Evolutionary conservation across 1,140 invertebrate genomes (phyloP).

Genomic region (Periplaneta americana): DNA sequence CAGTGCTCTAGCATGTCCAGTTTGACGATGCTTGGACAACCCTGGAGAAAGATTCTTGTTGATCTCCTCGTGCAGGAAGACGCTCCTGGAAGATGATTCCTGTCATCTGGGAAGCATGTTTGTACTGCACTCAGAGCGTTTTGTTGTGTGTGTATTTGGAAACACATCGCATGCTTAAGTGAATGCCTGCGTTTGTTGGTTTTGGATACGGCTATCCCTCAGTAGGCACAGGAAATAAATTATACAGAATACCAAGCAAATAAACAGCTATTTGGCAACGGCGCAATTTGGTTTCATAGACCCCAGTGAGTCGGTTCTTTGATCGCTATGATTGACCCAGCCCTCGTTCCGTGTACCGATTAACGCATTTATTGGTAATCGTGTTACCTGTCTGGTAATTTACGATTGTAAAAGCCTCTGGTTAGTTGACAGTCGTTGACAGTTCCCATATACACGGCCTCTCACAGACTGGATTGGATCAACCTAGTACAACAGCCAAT

Average conservation of each 20-base stretch:
- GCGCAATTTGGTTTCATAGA: not conserved
- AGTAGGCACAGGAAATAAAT: not conserved
- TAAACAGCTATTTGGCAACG: not conserved
- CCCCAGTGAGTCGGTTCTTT: not conserved
- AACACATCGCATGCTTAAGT: not conserved
- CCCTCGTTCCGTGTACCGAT: not conserved
- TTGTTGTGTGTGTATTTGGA: not conserved
- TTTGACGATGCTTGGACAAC: no score
- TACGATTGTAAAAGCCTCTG: not conserved
- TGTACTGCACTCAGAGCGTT: not conserved
- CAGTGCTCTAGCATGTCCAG: no score
- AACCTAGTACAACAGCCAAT: no score
- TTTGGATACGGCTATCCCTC: not conserved
- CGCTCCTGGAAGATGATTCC: not conserved
- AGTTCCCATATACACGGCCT: no score
- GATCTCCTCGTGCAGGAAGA: not conserved
- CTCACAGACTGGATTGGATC: no score
- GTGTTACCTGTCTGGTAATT: not conserved
- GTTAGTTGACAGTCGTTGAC: no score
- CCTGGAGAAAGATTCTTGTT: no score
- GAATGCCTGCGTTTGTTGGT: not conserved
- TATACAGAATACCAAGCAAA: not conserved
- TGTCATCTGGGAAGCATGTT: not conserved
- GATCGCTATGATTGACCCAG: not conserved
- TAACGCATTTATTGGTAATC: no score